Evolutionary conservation across 92 coral and sea anemone genomes (phyloP), one percentile per base, ranked within the genome.

Genomic region (Zoanthus sociatus): DNA sequence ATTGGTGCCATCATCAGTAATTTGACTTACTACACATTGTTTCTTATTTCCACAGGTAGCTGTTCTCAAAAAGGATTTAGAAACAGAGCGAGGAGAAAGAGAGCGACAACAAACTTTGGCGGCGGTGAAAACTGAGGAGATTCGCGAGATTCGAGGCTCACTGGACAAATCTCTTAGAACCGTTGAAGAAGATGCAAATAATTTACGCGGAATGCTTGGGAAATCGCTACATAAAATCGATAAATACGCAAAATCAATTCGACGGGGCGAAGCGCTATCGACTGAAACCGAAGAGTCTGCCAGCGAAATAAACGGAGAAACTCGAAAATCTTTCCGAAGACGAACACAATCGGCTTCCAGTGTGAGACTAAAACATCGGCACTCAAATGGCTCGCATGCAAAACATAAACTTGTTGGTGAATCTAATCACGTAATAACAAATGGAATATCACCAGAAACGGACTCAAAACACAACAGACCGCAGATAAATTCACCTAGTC

Each of bases 181-280:
- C 33, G 98, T 95, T 60, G 98, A 94, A 58, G 94, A 95, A 71
- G 98, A 95, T 61, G 98, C 98, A 61, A 95, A 77, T 83, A 93
- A 91, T 47, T 87, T 95, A 20, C 94, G 98, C 16, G 92, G 94
- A 56, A 95, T 95, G 98, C 98, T 95, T 50, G 98, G 98, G 16
- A 95, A 95, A 86, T 95, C 96, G 13, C 93, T 95, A 54, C 96
- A 95, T 47, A 93, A 91, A 78, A 95, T 95, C 88, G 98, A 95
- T 82, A 94, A 86, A 47, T 95, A 95, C 78, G 89, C 98, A 88
- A 92, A 91, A 31, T 93, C 92, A 16, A 77, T 88, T 77, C 94
- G 98, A 89, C 87, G 95, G 73, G 93, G 95, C 33, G 96, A 87
- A 55, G 53, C 64, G 7, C 88, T 89, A 11, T 58, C 96, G 31